Percentiles rank a stretch among this genome's conserved stretches.
Conservation (phyloP, 2,113 vertebrate genomes). For the Isichthys henryi region DNA sequence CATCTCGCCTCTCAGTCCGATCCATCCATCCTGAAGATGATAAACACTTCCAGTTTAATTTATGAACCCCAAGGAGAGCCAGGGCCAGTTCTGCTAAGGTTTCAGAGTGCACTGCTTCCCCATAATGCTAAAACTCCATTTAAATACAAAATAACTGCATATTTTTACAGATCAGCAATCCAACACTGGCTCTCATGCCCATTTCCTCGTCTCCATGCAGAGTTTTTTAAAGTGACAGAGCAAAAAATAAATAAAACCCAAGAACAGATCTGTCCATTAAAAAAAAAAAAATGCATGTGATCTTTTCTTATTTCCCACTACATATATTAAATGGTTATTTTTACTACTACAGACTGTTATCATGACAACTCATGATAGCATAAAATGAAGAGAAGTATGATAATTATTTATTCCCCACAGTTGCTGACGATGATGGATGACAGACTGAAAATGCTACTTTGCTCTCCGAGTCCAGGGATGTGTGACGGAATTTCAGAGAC, state of each 20-base stretch:
- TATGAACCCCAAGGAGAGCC: constrained; percentile 12
- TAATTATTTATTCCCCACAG: constrained; percentile 30
- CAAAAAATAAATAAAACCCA: neutral
- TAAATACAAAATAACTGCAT: constrained; percentile 24
- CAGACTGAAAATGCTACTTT: constrained; percentile 13
- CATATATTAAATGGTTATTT: constrained; percentile 25
- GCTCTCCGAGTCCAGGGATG: constrained; percentile 16
- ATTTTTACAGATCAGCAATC: neutral
- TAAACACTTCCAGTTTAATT: constrained; percentile 20
- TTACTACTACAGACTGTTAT: constrained; percentile 22
- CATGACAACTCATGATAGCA: constrained; percentile 24
- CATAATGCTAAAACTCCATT: constrained; percentile 21
- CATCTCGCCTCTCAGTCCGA: neutral
- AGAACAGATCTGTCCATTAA: neutral
- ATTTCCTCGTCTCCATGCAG: neutral
- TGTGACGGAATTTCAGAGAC: constrained; percentile 18
- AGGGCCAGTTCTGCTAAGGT: neutral
- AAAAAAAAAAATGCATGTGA: neutral
- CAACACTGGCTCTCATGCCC: neutral
- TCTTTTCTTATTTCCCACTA: neutral
- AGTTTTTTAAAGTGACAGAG: neutral
- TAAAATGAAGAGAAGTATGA: constrained; percentile 20
- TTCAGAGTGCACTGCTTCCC: constrained; percentile 7
- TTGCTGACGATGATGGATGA: constrained; percentile 29
- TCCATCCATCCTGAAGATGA: neutral